Evolutionary conservation across 2,797 vertebrate genomes (phyloP), one percentile per base, ranked within the genome.

Genomic region (Staurois parvus): DNA sequence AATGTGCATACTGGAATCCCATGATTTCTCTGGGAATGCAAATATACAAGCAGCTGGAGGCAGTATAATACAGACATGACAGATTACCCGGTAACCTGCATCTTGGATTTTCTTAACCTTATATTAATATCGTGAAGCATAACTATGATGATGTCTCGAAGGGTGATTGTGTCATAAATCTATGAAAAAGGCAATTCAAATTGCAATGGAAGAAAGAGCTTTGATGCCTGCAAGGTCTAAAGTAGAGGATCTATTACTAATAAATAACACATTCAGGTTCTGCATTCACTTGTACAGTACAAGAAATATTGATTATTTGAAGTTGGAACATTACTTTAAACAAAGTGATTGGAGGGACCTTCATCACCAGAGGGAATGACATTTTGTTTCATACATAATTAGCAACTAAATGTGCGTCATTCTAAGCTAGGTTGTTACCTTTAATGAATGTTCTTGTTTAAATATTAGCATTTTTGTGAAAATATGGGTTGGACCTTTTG

Each of bases 151-250:
- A 12, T 37, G 13, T 74, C 45, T 72, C 75, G 26, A 83, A 66
- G 30, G 24, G 83, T 42, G 81, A 76, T 40, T 75, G 8, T 81
- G 8, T 37, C 69, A 75, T 48, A 85, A 88, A 88, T 88, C 76
- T 52, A 21, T 88, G 40, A 84, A 88, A 89, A 77, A 2, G 64
- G 66, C n/a, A 84, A 84, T 72, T 73, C 24, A 78, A 34, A 79
- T 0, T 75, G 21, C 26, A 81, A 76, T 85, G 3, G n/a, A 77
- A 88, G 30, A 85, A 88, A 32, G n/a, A 83, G 2, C 1, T 79
- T 69, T 79, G 79, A 81, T 81, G 70, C 8, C 85, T 72, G 87
- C 11, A 79, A 88, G 29, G 29, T 86, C 9, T 88, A 15, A 13
- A 83, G 42, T 0, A 70, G 0, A 84, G 72, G 69, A 72, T 68